Base-by-base conservation (phyloP, 2,797 vertebrate genomes). In the Eremophila alpestris region DNA sequence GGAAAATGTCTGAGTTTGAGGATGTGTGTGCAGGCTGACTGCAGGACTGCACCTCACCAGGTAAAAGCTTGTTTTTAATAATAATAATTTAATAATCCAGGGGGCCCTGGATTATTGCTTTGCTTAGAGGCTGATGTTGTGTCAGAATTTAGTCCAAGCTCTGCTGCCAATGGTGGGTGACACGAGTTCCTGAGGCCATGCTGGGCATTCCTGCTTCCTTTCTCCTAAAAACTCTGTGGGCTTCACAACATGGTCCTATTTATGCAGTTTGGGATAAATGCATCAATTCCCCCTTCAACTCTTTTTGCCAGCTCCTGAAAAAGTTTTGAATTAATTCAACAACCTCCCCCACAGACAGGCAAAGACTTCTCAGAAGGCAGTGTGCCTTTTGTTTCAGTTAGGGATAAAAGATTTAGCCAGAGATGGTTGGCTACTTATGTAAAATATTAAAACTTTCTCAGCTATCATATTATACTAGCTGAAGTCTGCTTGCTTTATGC, bases 401-500 rank as follows among this genome's bases (percentile, higher is more conserved):
- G 30, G 46, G 83, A 80, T 91, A 51, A 63, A 91, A 49, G 67
- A 77, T 92, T 83, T 70, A 93, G 52, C 43, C 62, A 38, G 83
- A 78, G 43, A 82, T 69, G 34, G 49, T n/a, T 65, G 68, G 38
- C n/a, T 90, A 40, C 77, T 88, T 89, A 48, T 7, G 30, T 75
- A 73, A 91, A 93, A 76, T 52, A 76, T 30, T 63, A 21, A 90
- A 92, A 52, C 79, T 95, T 83, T 81, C 78, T 67, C 52, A 78
- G 78, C 62, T 76, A 60, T 75, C 76, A 21, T 52, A 68, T 15
- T 10, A 3, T 9, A 36, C 20, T 43, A 73, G 65, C 73, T 78
- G 59, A 69, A 89, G 59, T 86, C 79, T 78, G 7, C 73, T 84
- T 84, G 76, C 80, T 95, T 92, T 90, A 69, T 91, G 80, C 55